Percentiles rank a stretch among this genome's conserved stretches.
Evolutionary conservation across 2,113 vertebrate genomes (phyloP).

Genomic region (Sprattus sprattus): DNA sequence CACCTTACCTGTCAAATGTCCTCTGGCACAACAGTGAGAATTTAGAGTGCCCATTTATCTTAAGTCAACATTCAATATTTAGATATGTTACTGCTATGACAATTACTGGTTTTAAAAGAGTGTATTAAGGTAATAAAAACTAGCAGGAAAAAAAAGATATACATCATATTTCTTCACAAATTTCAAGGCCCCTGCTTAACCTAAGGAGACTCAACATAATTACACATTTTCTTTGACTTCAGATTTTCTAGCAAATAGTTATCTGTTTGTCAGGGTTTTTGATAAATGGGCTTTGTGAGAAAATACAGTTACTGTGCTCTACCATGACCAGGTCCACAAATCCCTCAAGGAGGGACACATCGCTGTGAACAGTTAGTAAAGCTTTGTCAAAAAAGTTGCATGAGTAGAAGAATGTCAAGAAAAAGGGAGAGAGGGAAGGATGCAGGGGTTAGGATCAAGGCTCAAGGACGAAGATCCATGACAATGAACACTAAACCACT

Average conservation of each 20-base stretch:
- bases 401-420: constrained; percentile 23
- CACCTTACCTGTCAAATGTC: constrained; percentile 27
- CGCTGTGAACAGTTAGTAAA: constrained; percentile 22
- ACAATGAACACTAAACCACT: constrained; percentile 39
- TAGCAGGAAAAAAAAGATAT: constrained; percentile 42
- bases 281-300: constrained; percentile 21
- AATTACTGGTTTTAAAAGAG: constrained; percentile 49
- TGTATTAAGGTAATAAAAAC: constrained; percentile 45
- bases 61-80: constrained; percentile 23
- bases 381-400: constrained; percentile 34
- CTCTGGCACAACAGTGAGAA: constrained; percentile 5
- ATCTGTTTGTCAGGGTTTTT: neutral
- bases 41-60: constrained; percentile 21
- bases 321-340: constrained; percentile 13
- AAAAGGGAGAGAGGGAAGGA: neutral
- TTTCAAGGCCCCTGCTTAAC: constrained; percentile 41
- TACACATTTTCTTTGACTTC: constrained; percentile 44
- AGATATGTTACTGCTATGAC: constrained; percentile 42
- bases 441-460: neutral
- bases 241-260: constrained; percentile 30
- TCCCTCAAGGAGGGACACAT: constrained; percentile 2
- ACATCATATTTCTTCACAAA: constrained; percentile 43
- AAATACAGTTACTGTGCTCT: constrained; percentile 32
- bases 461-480: constrained; percentile 18
- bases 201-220: constrained; percentile 44